Conservation (phyloP, 2,888 invertebrate species). For the Dasypogon diadema region DNA sequence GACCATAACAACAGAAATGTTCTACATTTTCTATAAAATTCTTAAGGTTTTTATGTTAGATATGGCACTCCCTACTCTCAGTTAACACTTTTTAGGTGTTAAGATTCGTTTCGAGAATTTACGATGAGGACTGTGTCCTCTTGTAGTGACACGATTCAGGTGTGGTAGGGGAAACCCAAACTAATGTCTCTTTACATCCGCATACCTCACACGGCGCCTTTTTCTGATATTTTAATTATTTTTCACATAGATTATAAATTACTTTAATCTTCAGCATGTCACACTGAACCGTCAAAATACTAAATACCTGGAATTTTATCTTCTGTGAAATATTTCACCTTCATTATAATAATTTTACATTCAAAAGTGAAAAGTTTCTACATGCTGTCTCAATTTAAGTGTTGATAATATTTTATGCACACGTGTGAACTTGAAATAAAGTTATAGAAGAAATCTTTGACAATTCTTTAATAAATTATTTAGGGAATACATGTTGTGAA, state of each 20-base stretch:
- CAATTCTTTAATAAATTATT: too few relatives aligned
- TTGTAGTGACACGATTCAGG: background rate
- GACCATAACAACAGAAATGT: too few relatives aligned
- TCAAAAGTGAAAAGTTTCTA: too few relatives aligned
- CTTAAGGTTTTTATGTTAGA: background rate
- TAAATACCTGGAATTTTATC: background rate
- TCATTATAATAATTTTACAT: too few relatives aligned
- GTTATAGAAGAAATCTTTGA: too few relatives aligned
- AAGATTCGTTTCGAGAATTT: background rate
- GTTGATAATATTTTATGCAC: too few relatives aligned
- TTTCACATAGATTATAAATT: background rate
- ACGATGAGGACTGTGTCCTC: background rate
- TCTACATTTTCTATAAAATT: background rate
- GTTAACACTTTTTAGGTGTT: background rate
- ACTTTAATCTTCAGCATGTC: background rate
- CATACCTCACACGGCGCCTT: background rate
- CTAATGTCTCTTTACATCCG: background rate
- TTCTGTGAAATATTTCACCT: too few relatives aligned
- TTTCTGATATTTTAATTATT: background rate
- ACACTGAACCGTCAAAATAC: background rate
- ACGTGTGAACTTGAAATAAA: too few relatives aligned
- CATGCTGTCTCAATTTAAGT: too few relatives aligned
- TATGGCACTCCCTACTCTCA: background rate
- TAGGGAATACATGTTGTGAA: too few relatives aligned
- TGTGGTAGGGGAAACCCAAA: background rate